These are phyloP conservation scores for Phaethornis superciliosus DNA, from an alignment of 2,113 vertebrate species.

Conservation along the genomic window DNA sequence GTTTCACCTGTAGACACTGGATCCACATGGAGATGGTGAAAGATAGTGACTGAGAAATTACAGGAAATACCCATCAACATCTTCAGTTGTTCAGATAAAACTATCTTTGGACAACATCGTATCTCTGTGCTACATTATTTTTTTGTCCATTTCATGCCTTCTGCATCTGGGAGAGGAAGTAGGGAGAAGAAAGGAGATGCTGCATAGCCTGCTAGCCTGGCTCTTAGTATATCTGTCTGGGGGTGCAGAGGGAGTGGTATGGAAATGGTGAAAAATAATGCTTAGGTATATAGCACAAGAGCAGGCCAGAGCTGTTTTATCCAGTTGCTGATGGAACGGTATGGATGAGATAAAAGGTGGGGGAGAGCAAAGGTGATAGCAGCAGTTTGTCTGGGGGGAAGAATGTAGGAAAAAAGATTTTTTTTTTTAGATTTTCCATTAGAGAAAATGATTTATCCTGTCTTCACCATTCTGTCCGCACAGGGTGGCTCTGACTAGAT, in stretches of 20 bases:
- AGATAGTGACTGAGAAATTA: neutral
- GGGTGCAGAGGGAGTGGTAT: neutral
- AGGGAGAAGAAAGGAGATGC: neutral
- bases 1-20: neutral
- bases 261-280: neutral
- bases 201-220: neutral
- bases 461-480: neutral
- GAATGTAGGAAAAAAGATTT: neutral
- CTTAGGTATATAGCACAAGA: neutral
- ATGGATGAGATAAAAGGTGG: neutral
- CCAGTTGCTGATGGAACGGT: neutral
- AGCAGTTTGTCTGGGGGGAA: neutral
- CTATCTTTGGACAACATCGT: neutral
- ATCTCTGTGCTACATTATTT: neutral
- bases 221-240: neutral
- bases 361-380: neutral
- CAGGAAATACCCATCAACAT: neutral
- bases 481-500: neutral
- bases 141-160: neutral
- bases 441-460: neutral
- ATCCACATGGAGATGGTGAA: neutral
- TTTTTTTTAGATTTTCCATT: no score
- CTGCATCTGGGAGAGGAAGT: neutral
- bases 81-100: neutral
- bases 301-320: neutral